These are phyloP conservation scores for Channa striata DNA, from an alignment of 2,797 vertebrate species.

Conservation along the genomic window DNA sequence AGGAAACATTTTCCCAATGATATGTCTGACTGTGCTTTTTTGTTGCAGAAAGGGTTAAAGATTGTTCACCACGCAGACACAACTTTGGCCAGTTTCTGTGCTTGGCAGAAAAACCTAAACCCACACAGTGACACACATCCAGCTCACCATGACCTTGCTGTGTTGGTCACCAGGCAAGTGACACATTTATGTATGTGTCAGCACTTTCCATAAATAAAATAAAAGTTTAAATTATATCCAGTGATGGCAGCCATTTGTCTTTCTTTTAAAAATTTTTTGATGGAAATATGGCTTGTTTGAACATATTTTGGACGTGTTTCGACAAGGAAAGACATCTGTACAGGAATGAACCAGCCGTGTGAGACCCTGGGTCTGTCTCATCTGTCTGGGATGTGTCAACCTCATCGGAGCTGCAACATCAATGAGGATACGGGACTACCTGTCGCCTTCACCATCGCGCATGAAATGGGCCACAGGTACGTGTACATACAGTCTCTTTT, in stretches of 20 bases:
- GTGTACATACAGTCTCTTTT: too few species aligned
- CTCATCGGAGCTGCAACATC: slow-evolving; percentile 96
- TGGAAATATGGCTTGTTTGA: background rate
- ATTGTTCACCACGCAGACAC: slow-evolving; percentile 96
- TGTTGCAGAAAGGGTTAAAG: slow-evolving; percentile 93
- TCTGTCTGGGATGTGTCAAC: slow-evolving; percentile 96
- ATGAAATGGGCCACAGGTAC: slow-evolving; percentile 97
- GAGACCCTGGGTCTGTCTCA: slow-evolving; percentile 97
- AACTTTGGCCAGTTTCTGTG: slow-evolving; percentile 95
- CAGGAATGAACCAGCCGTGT: slow-evolving; percentile 93
- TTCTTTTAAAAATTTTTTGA: too few species aligned
- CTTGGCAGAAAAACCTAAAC: slow-evolving; percentile 98
- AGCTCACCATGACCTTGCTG: slow-evolving; percentile 93
- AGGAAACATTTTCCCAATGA: background rate
- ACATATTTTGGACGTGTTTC: background rate
- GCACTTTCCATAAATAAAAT: background rate
- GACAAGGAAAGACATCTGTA: slow-evolving; percentile 96
- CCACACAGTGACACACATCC: slow-evolving; percentile 95
- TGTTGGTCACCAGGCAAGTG: slow-evolving; percentile 92
- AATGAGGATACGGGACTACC: slow-evolving; percentile 98
- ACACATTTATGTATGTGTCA: background rate
- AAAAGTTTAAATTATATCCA: background rate
- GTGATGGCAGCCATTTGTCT: background rate
- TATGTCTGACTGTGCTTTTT: background rate
- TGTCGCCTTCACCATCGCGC: slow-evolving; percentile 95